Evolutionary conservation across 2,113 vertebrate genomes (phyloP), one percentile per base, ranked within the genome.

Genomic region (Thalassoma bifasciatum): DNA sequence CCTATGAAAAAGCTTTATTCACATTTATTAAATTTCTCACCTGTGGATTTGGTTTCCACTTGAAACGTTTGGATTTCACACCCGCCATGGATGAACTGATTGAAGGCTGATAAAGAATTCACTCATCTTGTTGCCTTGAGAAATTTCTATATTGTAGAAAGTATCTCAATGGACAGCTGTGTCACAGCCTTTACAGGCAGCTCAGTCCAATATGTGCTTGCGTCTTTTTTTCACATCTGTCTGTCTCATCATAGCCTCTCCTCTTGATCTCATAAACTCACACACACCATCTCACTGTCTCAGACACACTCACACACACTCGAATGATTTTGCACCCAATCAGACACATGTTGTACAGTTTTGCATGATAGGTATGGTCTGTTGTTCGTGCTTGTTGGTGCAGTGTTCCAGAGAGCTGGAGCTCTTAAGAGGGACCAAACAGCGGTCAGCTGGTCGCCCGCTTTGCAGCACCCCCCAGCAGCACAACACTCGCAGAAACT

Each of bases 401-500:
- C 95, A 96, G 69, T 96, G 95, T 66, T 97, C 96, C 91, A 95
- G 77, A 0, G 96, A 97, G 88, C 96, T 97, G 77, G 95, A 96
- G 85, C 95, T 96, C 56, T 95, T 96, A 10, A 98, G 92, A 0
- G 94, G 95, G 12, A 96, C 85, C 84, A 95, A 92, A 66, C 90
- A 96, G 26, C 93, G 94, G 12, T 95, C 94, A 0, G 95, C 44
- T 0, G 94, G 90, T 6, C 91, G 86, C 0, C 86, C 93, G 9
- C 91, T 93, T 0, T 93, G 88, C 10, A 95, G 84, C 47, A 92
- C 79, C 17, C 95, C 92, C 89, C 77, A 94, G 87, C 96, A 96
- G 83, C 96, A 98, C 70, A 99, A 79, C 13, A 98, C 91, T 0
- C 97, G 82, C 44, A 96, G 87, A 70, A 99, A 95, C 84, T 99